These are phyloP conservation scores for Neopipo cinnamomea DNA, from an alignment of 2,113 vertebrate species.

Conservation along the genomic window DNA sequence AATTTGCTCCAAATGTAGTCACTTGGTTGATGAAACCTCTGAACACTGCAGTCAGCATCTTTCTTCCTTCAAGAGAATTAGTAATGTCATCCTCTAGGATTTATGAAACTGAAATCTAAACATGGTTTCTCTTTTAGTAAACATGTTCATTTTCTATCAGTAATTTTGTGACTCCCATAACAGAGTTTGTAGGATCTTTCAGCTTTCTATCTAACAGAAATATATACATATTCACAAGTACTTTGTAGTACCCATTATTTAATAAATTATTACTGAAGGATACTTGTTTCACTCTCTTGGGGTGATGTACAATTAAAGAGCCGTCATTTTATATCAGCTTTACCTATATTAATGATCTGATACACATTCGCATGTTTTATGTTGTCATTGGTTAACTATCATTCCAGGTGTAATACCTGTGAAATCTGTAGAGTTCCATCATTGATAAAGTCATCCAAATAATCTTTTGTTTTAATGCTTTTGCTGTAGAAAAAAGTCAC, in stretches of 20 bases:
- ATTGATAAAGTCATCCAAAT: background rate
- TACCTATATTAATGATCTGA: background rate
- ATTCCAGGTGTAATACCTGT: background rate
- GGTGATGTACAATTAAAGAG: background rate
- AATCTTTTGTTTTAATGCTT: background rate
- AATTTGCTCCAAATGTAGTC: background rate
- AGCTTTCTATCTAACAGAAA: background rate
- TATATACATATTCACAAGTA: background rate
- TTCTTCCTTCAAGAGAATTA: background rate
- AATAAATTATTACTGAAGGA: background rate
- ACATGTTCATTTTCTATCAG: background rate
- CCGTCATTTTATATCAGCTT: background rate
- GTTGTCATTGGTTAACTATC: background rate
- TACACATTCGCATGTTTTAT: background rate
- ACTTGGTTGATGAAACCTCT: background rate
- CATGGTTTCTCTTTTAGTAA: background rate
- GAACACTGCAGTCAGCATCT: background rate
- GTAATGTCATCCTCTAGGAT: background rate
- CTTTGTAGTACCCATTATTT: background rate
- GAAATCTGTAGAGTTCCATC: background rate
- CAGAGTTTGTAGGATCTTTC: background rate
- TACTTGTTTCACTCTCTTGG: background rate
- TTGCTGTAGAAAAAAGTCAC: background rate
- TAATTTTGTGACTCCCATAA: background rate
- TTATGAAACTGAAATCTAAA: background rate